Evolutionary conservation across 2,113 vertebrate species (phyloP).

Genomic region (Crypturellus undulatus): DNA sequence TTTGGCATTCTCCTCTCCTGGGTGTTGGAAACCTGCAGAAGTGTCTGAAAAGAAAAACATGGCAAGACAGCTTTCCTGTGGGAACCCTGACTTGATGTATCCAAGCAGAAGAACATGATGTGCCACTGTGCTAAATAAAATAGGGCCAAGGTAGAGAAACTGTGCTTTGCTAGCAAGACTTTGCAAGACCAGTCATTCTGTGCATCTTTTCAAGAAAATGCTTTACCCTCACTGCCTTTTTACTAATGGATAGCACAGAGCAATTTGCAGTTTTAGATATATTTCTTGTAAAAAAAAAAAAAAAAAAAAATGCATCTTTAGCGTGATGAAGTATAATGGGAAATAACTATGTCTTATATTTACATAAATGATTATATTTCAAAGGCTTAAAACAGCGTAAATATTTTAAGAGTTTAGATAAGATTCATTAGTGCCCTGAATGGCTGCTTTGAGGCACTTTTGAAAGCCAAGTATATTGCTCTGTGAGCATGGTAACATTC

Average conservation of each 20-base stretch:
- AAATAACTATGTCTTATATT: not conserved
- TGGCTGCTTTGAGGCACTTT: not conserved
- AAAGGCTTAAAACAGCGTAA: not conserved
- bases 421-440: not conserved
- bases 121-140: not conserved
- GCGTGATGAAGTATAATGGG: not conserved
- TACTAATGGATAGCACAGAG: not conserved
- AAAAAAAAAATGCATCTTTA: not conserved
- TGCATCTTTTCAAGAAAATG: not conserved
- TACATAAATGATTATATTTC: conserved; percentile 6
- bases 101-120: fast-evolving
- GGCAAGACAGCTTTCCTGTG: not conserved
- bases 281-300: not conserved
- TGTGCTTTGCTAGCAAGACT: not conserved
- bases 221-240: not conserved
- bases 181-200: not conserved
- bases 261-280: not conserved
- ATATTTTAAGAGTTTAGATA: conserved; percentile 3
- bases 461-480: not conserved
- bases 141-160: not conserved
- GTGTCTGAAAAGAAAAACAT: not conserved
- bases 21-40: not conserved
- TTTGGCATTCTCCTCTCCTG: not conserved
- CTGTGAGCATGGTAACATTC: not conserved
- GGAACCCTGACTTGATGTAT: not conserved